These are phyloP conservation scores for Drosophila grimshawi DNA, from an alignment of 1,140 invertebrate species.

Conservation along the genomic window DNA sequence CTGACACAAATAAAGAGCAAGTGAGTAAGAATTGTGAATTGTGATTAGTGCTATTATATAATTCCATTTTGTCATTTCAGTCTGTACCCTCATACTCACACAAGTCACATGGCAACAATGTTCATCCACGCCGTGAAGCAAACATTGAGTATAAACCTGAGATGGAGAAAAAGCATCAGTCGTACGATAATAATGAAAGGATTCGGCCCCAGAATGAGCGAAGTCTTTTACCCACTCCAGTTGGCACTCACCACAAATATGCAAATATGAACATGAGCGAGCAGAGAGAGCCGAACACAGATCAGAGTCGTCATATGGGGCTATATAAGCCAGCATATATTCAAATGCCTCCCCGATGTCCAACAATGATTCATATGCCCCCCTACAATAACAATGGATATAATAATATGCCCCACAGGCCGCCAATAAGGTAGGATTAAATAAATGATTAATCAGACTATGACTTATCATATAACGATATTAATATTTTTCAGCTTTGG, in stretches of 20 bases:
- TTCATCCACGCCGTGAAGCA: slow-evolving; percentile 45
- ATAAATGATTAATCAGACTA: background rate
- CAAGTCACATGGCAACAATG: slow-evolving; percentile 28
- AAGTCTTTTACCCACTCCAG: slow-evolving; percentile 63
- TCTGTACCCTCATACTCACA: slow-evolving; percentile 26
- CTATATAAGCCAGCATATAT: slow-evolving; percentile 58
- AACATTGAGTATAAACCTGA: slow-evolving; percentile 52
- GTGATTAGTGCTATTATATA: background rate
- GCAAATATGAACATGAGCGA: slow-evolving; percentile 70
- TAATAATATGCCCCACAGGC: slow-evolving; percentile 62
- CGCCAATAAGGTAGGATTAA: slow-evolving; percentile 61
- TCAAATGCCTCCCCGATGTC: slow-evolving; percentile 60
- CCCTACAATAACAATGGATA: slow-evolving; percentile 70
- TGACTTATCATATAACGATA: background rate
- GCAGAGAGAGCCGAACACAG: slow-evolving; percentile 43
- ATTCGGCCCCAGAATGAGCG: slow-evolving; percentile 44
- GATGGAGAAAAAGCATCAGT: slow-evolving; percentile 44
- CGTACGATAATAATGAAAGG: slow-evolving; percentile 38
- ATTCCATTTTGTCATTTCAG: slow-evolving; percentile 19
- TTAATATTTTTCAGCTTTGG: slow-evolving; percentile 49
- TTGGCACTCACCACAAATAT: slow-evolving; percentile 54
- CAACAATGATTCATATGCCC: slow-evolving; percentile 57
- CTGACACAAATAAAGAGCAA: slow-evolving; percentile 35
- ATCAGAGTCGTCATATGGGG: slow-evolving; percentile 53
- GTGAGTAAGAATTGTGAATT: slow-evolving; percentile 20